Evolutionary conservation across 1,140 invertebrate species (phyloP).

Genomic region (Cephus cinctus): DNA sequence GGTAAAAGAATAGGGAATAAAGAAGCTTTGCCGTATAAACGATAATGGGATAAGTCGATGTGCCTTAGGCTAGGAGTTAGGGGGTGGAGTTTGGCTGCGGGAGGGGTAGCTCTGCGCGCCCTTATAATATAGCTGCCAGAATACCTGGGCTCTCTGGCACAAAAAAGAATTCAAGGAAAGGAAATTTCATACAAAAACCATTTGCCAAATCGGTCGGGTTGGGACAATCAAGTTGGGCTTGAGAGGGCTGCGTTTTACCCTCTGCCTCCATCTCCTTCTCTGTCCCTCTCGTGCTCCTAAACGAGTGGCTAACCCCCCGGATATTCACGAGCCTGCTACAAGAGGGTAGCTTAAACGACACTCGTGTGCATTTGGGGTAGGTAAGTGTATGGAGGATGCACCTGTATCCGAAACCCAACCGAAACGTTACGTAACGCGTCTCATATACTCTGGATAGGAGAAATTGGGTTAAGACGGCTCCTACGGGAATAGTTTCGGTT

Average conservation of each 20-base stretch:
- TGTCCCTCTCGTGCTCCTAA: slow-evolving; percentile 1
- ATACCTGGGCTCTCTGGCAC: too few relatives aligned
- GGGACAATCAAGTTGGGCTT: slow-evolving; percentile 9
- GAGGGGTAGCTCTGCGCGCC: too few relatives aligned
- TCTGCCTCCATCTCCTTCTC: slow-evolving; percentile 9
- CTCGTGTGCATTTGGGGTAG: neutral
- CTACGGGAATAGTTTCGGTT: slow-evolving; percentile 36
- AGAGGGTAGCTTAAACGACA: neutral
- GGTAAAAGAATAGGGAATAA: neutral
- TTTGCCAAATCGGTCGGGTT: too few relatives aligned
- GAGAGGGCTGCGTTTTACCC: slow-evolving; percentile 1
- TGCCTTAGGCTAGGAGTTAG: neutral
- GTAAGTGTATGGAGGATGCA: neutral
- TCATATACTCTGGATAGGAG: slow-evolving; percentile 14
- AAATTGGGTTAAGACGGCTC: slow-evolving; percentile 42
- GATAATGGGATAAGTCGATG: neutral
- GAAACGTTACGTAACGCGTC: slow-evolving; percentile 27
- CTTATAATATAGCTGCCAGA: too few relatives aligned
- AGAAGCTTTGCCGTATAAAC: neutral
- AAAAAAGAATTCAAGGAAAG: too few relatives aligned
- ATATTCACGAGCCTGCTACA: slow-evolving; percentile 1
- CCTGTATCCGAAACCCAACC: neutral
- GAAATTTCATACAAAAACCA: too few relatives aligned
- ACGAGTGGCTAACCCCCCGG: neutral
- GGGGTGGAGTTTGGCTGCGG: too few relatives aligned